Conservation (phyloP, 2,888 invertebrate species). For the Chrysina gloriosa region DNA sequence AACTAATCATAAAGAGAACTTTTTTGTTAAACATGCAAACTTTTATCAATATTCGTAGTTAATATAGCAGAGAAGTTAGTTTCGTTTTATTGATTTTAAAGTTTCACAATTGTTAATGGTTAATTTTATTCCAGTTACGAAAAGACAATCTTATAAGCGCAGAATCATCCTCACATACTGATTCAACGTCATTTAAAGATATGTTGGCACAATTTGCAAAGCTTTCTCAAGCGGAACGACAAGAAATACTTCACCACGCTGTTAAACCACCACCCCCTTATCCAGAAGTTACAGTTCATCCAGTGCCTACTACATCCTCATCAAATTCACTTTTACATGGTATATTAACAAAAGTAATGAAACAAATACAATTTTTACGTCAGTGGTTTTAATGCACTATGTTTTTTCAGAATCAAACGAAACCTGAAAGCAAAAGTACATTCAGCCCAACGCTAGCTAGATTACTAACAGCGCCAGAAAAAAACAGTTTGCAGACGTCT, state of each 20-base stretch:
- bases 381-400: background rate
- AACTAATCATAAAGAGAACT: too few species aligned
- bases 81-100: background rate
- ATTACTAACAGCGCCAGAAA: constrained; percentile 75
- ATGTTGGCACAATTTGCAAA: constrained; percentile 81
- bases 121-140: constrained; percentile 52
- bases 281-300: constrained; percentile 83
- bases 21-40: too few species aligned
- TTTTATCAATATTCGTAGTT: too few species aligned
- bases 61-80: too few species aligned
- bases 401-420: constrained; percentile 58
- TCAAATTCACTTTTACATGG: constrained; percentile 79
- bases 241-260: constrained; percentile 60
- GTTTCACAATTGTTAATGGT: background rate
- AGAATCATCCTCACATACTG: constrained; percentile 67
- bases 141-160: constrained; percentile 66
- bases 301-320: constrained; percentile 69
- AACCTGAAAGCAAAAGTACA: constrained; percentile 67
- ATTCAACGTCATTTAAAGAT: constrained; percentile 73
- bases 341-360: constrained; percentile 77
- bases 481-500: constrained; percentile 33
- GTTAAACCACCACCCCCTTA: constrained; percentile 74
- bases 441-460: constrained; percentile 85
- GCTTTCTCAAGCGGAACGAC: constrained; percentile 68
- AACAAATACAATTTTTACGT: too few species aligned